These are phyloP conservation scores for Crossoptilon crossoptilon DNA, from an alignment of 2,797 vertebrate genomes.

Conservation along the genomic window DNA sequence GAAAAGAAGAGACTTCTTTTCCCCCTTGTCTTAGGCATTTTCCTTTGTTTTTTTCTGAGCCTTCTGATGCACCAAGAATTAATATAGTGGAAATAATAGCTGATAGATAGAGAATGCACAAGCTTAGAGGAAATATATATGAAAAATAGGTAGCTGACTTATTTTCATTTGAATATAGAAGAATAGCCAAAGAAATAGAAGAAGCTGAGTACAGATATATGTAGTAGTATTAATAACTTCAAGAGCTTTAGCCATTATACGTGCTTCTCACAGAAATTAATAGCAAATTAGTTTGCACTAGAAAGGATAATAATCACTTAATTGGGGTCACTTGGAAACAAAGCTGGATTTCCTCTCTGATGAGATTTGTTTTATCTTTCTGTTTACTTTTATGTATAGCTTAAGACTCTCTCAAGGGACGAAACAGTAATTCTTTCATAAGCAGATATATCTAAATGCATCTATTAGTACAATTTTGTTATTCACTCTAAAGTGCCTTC, in stretches of 20 bases:
- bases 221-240: background rate
- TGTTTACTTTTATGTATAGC: background rate
- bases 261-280: background rate
- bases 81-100: background rate
- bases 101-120: background rate
- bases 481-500: background rate
- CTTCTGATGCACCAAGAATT: background rate
- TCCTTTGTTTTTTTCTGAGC: background rate
- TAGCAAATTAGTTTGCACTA: background rate
- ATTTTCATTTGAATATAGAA: background rate
- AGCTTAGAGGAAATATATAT: background rate
- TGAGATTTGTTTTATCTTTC: background rate
- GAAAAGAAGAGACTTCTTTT: rapidly evolving
- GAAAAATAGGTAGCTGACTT: background rate
- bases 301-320: conserved; percentile 10
- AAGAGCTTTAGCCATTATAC: background rate
- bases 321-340: background rate
- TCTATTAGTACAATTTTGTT: background rate
- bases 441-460: background rate
- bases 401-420: background rate
- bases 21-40: background rate
- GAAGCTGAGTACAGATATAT: background rate
- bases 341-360: background rate
- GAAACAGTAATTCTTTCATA: background rate
- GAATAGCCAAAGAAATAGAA: background rate